Percentiles rank a stretch among this genome's conserved stretches.
phyloP scores from a whole-genome alignment of 1,140 invertebrate genomes.

The Solen grandis region DNA sequence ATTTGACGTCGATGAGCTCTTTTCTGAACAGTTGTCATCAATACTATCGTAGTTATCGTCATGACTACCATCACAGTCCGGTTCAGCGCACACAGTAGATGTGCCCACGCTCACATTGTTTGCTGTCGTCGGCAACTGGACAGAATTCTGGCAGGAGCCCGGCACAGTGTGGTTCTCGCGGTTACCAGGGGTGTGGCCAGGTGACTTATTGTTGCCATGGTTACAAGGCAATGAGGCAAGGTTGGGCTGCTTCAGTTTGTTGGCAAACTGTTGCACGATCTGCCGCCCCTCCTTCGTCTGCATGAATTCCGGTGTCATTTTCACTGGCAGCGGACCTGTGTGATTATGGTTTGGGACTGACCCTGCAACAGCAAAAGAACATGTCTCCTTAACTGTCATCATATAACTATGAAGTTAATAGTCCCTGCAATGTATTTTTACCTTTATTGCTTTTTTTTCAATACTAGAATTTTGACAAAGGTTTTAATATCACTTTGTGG shows the following conservation, averaged over 20 bases:
- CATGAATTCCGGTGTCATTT: slow-evolving; percentile 56
- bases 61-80: slow-evolving; percentile 74
- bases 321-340: slow-evolving; percentile 18
- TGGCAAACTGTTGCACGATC: slow-evolving; percentile 62
- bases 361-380: too few species aligned
- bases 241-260: slow-evolving; percentile 51
- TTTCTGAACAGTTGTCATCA: slow-evolving; percentile 83
- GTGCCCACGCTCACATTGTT: slow-evolving; percentile 77
- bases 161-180: background rate
- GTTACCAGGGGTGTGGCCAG: slow-evolving; percentile 29
- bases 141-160: slow-evolving; percentile 60
- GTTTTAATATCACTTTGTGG: too few species aligned
- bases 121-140: slow-evolving; percentile 64
- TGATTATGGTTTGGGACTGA: slow-evolving; percentile 29
- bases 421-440: too few species aligned
- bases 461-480: too few species aligned
- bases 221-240: slow-evolving; percentile 50
- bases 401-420: too few species aligned
- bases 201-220: slow-evolving; percentile 41
- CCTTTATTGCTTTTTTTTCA: too few species aligned
- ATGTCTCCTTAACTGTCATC: too few species aligned
- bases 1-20: slow-evolving; percentile 81
- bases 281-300: slow-evolving; percentile 64
- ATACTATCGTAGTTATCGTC: slow-evolving; percentile 79
- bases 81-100: slow-evolving; percentile 74